Evolutionary conservation across 2,113 vertebrate species (phyloP), one percentile per base, ranked within the genome.

Genomic region (Nesogale talazaci): DNA sequence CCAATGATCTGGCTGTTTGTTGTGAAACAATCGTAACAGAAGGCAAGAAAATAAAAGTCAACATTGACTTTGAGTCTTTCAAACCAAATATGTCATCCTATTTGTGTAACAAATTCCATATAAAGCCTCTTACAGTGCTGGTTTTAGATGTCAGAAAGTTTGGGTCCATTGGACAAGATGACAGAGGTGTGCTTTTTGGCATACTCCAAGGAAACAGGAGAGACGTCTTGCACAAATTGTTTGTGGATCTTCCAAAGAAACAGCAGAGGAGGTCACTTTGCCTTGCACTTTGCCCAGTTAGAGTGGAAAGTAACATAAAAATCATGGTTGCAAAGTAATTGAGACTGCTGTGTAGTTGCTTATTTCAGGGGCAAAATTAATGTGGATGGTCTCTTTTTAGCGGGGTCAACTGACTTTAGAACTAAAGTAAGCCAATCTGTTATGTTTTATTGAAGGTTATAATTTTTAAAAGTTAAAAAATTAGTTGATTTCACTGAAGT

Each of bases 171-270:
- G 99, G 99, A 97, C 99, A 99, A 96, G 99, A 99, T 82, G 99
- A 99, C 82, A 99, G 99, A 22, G 99, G 99, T 87, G 99, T 99
- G n/a, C 99, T 99, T 95, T 99, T 99, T 94, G 99, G 99, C 96
- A 99, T 99, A 9, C 99, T 99, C 89, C 99, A 99, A 98, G 99
- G 99, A 97, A 99, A 99, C 98, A 99, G 99, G 80, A 98, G 99
- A 97, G 99, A 99, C 98, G 99, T 99, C 94, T 98, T 99, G 96
- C 99, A 99, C 98, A 99, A 99, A 97, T 99, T 99, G 98, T 99
- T 99, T 95, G 99, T 99, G 98, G 99, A 99, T 98, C 98, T 99
- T 96, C 99, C 99, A 98, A 99, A 99, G 98, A 99, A 99, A 97
- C 99, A 99, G 99, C 96, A 99, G 99, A 98, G 99, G 99, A 98